A percentile compares a stretch with the other conserved stretches of the same genome.
Evolutionary conservation across 2,113 vertebrate genomes (phyloP).

Genomic region (Mesocricetus auratus): DNA sequence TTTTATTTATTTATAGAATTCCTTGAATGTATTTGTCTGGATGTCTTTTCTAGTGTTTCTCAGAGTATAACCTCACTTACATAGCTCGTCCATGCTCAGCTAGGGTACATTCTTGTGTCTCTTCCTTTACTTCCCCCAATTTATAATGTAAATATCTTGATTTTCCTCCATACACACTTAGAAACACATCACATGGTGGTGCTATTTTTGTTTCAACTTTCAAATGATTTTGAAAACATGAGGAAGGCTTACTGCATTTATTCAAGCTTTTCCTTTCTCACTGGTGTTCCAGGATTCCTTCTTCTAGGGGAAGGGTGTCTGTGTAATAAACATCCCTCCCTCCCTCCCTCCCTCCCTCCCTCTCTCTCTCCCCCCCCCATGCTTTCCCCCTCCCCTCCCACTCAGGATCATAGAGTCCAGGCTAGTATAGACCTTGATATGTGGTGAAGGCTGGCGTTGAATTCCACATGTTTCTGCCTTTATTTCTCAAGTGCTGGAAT

Average conservation of each 20-base stretch:
- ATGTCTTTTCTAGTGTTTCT: background rate
- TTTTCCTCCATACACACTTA: background rate
- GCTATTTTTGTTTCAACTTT: background rate
- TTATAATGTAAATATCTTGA: background rate
- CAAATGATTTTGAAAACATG: background rate
- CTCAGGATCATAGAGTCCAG: no score
- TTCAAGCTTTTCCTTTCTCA: background rate
- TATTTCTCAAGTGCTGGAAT: background rate
- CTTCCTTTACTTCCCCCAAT: background rate
- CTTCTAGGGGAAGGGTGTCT: background rate
- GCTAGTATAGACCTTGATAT: background rate
- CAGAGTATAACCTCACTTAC: background rate
- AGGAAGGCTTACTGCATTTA: background rate
- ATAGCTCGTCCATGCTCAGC: background rate
- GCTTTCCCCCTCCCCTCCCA: background rate
- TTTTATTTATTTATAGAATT: background rate
- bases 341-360: background rate
- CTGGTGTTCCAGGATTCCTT: background rate
- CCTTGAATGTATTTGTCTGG: background rate
- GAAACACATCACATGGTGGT: background rate
- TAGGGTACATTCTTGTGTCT: background rate
- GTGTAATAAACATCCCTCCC: no score
- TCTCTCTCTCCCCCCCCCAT: background rate
- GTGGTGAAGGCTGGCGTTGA: background rate
- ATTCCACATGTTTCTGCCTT: background rate